Base-by-base conservation (phyloP, 2,888 invertebrate species). In the Metallyticus violacea region DNA sequence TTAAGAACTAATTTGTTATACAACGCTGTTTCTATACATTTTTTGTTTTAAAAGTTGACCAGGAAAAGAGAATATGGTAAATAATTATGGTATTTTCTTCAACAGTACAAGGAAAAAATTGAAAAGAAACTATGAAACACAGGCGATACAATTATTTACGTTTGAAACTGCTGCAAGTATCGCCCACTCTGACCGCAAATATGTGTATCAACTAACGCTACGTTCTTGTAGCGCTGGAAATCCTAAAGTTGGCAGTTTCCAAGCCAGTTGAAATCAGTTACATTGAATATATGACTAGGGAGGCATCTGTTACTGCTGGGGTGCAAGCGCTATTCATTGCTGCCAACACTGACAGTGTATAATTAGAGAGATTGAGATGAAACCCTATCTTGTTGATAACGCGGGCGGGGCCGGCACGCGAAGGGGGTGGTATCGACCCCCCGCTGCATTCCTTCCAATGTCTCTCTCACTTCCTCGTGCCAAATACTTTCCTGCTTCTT, bases 321-420 rank as follows among this genome's bases (percentile, higher is more conserved):
- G 40, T 62, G 40, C 40, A 62, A 62, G 40, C 9, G 40, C 40
- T 62, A 62, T 62, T 62, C 40, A 62, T 62, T 62, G 40, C 40
- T 62, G 40, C 40, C 40, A 62, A 62, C 40, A 30, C 40, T 83
- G 82, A 27, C 82, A 76, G 82, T 27, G 9, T 83, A 25, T 83
- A 83, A 83, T 83, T 83, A 83, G 30, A 9, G 27, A 83, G 82
- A 76, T 83, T 76, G 82, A 83, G 82, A 83, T 62, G 82, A 76
- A 27, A 83, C 82, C 76, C 25, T 25, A 81, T n/a, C 30, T 7
- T 26, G 81, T 62, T 62, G 40, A 62, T 62, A 62, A 62, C 40
- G 15, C 27, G 82, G 82, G 27, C 76, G 76, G 27, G 27, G 26
- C 7, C 27, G 6, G 26, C 82, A 83, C 82, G 82, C 82, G 82